These are phyloP conservation scores for Amia ocellicauda DNA, from an alignment of 2,113 vertebrate species.

Conservation along the genomic window DNA sequence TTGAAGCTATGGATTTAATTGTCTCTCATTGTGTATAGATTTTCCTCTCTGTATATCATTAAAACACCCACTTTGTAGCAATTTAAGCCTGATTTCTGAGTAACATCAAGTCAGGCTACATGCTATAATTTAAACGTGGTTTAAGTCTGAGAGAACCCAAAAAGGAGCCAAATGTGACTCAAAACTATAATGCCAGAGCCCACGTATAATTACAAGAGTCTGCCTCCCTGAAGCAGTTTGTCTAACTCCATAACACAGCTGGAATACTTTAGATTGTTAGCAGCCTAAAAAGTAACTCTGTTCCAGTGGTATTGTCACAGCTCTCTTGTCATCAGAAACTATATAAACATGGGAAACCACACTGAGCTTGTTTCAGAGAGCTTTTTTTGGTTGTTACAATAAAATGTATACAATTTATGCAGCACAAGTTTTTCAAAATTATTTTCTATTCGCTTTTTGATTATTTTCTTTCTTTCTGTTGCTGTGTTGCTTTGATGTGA, in stretches of 20 bases:
- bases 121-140: constrained; percentile 5
- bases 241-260: not conserved
- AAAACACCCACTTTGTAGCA: constrained; percentile 11
- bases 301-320: not conserved
- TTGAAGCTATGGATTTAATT: not conserved
- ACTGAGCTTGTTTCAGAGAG: too few species aligned
- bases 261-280: not conserved
- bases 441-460: too few species aligned
- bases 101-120: not conserved
- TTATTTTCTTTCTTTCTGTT: too few species aligned
- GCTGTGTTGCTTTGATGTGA: too few species aligned
- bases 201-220: constrained; percentile 9
- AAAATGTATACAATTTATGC: too few species aligned
- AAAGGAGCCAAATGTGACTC: constrained; percentile 10
- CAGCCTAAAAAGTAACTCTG: not conserved
- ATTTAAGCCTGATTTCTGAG: constrained; percentile 18
- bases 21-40: not conserved
- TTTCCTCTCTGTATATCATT: not conserved
- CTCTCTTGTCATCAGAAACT: too few species aligned
- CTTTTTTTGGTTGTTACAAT: too few species aligned
- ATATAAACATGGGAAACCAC: too few species aligned
- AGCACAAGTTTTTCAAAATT: too few species aligned
- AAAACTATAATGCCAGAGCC: not conserved
- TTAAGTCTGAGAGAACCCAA: not conserved
- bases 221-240: not conserved